phyloP scores from a whole-genome alignment of 2,797 vertebrate species.

The Numenius phaeopus region DNA sequence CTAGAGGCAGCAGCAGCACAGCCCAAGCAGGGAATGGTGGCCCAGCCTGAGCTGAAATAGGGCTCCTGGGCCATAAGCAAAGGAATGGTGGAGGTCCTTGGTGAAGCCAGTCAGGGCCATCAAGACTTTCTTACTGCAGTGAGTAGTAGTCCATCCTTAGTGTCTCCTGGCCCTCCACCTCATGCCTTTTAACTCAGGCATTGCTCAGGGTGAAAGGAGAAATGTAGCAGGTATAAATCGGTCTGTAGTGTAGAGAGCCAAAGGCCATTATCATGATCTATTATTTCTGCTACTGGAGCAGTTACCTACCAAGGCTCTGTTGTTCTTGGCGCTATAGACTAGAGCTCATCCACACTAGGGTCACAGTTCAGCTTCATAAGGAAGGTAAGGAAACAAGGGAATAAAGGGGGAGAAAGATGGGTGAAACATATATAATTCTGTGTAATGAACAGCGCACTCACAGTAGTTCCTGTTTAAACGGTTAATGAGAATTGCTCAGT shows the following conservation, averaged over 20 bases:
- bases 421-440: not conserved
- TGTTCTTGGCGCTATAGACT: not conserved
- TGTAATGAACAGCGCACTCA: not conserved
- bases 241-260: not conserved
- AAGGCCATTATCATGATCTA: not conserved
- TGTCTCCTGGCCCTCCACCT: not conserved
- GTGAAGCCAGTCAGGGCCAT: not conserved
- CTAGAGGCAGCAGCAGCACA: not conserved
- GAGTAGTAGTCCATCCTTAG: not conserved
- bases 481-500: not conserved
- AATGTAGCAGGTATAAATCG: not conserved
- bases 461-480: not conserved
- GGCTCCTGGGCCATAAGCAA: not conserved
- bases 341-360: not conserved
- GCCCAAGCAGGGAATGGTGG: not conserved
- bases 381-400: not conserved
- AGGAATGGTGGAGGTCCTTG: accelerated
- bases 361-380: accelerated
- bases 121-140: not conserved
- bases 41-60: not conserved
- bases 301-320: not conserved
- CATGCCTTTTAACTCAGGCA: not conserved
- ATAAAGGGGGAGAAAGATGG: not conserved
- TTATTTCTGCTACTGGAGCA: not conserved
- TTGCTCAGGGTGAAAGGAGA: not conserved